These are phyloP conservation scores for Neosilurus hyrtlii DNA, from an alignment of 2,797 vertebrate genomes.

Conservation along the genomic window DNA sequence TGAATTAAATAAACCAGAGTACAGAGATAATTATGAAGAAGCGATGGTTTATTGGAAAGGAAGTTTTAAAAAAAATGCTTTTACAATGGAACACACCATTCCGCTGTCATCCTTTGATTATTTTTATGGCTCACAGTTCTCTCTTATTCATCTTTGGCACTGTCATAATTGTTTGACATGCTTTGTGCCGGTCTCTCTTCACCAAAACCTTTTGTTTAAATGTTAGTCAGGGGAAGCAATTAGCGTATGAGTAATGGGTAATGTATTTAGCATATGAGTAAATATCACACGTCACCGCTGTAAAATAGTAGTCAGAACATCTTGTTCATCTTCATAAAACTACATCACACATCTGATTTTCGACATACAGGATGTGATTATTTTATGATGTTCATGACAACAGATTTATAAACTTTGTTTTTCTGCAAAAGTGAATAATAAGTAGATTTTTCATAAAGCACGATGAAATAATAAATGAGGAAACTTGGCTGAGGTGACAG, in stretches of 20 bases:
- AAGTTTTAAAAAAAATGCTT: not conserved
- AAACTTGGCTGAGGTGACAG: not conserved
- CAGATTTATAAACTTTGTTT: not conserved
- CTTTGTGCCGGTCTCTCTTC: conserved; percentile 16
- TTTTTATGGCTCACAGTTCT: not conserved
- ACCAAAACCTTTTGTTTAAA: conserved; percentile 32
- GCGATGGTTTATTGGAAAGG: not conserved
- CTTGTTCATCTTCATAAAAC: not conserved
- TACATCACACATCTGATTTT: not conserved
- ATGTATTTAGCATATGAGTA: conserved; percentile 17
- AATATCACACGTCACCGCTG: conserved; percentile 18
- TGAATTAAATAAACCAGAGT: not conserved
- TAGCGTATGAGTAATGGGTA: conserved; percentile 14
- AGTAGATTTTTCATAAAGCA: not conserved
- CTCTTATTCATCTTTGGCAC: conserved; percentile 31
- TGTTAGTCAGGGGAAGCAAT: conserved; percentile 27
- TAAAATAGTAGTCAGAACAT: conserved; percentile 1
- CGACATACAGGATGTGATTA: not conserved
- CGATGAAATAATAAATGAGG: not conserved
- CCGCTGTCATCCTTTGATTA: not conserved
- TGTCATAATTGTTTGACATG: conserved; percentile 17
- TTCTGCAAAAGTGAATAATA: not conserved
- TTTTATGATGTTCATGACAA: not conserved
- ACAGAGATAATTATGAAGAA: too few species aligned
- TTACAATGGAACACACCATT: not conserved